Base-by-base conservation (phyloP, 2,113 vertebrate genomes). In the Leiothrix lutea region DNA sequence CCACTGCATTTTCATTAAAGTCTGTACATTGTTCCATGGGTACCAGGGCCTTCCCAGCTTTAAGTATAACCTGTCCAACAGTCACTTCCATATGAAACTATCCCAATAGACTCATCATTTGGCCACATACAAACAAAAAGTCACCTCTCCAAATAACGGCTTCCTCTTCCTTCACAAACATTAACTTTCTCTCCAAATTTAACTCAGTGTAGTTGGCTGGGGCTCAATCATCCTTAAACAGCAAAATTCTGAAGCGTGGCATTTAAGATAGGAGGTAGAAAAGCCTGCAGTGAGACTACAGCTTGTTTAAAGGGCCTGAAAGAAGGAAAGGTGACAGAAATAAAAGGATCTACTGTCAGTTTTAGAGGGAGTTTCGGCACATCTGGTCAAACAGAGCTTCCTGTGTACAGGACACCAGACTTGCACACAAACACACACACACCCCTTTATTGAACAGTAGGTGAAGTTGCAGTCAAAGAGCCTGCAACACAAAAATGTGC, bases 141-240 rank as follows among this genome's bases (percentile, higher is more conserved):
- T 74, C 71, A 77, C 66, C 45, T 83, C 48, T 92, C 56, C 90
- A 74, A 80, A 83, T 48, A 90, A 51, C 53, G 66, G 47, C 51
- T 86, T 88, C 80, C 57, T 89, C 60, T 79, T 79, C 77, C 58
- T 90, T 75, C 67, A 60, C 42, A 83, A 82, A 93, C 51, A 87
- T 71, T 64, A 94, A 86, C 40, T 86, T 95, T 84, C 44, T 74
- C 71, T 91, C 72, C 67, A 90, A 84, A 92, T 73, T 77, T 83
- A 89, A 90, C 44, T 77, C 71, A 38, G 48, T 2, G 0, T 36
- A 82, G 47, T 20, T 66, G 82, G 84, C 74, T n/a, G 24, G 20
- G 66, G 26, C 50, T 51, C 74, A 77, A 18, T 33, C 58, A 77
- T 83, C 79, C 71, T 74, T 67, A 77, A 88, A 29, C 65, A 84